Evolutionary conservation across 2,888 invertebrate species (phyloP).

Genomic region (Ormyrus thymus): DNA sequence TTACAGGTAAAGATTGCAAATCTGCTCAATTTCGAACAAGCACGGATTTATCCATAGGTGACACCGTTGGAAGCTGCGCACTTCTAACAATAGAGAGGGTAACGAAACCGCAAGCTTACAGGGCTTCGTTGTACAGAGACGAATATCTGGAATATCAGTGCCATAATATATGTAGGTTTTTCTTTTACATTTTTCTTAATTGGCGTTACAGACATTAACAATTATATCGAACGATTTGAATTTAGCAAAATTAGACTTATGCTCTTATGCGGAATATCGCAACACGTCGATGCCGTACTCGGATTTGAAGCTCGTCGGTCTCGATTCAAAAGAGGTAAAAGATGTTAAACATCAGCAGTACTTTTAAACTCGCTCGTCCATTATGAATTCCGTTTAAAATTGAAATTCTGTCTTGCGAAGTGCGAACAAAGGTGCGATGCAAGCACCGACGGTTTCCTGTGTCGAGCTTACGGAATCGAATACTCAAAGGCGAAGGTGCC

Average conservation of each 20-base stretch:
- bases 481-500: conserved; percentile 66
- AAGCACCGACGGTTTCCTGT: conserved; percentile 80
- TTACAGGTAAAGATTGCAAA: conserved; percentile 63
- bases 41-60: conserved; percentile 70
- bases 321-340: conserved; percentile 63
- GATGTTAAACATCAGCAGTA: no score
- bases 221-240: background rate
- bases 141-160: conserved; percentile 92
- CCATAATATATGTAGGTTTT: conserved; percentile 79
- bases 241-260: conserved; percentile 78
- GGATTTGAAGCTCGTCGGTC: conserved; percentile 75
- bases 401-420: conserved; percentile 59
- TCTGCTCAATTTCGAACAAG: conserved; percentile 69
- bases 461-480: conserved; percentile 81
- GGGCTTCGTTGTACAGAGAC: conserved; percentile 84
- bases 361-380: no score
- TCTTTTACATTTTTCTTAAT: background rate
- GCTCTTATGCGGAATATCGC: conserved; percentile 86
- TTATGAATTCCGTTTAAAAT: background rate
- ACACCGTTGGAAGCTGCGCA: conserved; percentile 80
- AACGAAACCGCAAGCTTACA: conserved; percentile 85
- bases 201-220: background rate
- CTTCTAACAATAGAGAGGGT: conserved; percentile 85
- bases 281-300: conserved; percentile 82
- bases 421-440: conserved; percentile 79